Conservation (phyloP, 2,113 vertebrate genomes). For the Phylloscopus trochiloides region DNA sequence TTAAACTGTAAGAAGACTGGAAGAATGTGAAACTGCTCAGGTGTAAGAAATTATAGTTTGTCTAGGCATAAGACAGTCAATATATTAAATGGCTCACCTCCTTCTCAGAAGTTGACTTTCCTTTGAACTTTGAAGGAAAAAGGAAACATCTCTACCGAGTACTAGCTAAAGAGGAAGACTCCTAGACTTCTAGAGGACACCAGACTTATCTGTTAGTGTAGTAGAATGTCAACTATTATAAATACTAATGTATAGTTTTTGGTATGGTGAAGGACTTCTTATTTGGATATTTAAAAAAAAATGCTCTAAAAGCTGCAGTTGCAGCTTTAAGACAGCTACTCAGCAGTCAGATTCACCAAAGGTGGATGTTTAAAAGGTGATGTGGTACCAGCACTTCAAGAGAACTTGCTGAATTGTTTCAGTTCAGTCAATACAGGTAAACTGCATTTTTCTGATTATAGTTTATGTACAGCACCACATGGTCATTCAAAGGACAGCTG, state of each 20-base stretch:
- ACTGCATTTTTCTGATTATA: not conserved
- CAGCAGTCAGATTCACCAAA: not conserved
- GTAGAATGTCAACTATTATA: not conserved
- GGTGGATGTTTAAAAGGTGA: not conserved
- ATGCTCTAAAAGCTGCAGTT: not conserved
- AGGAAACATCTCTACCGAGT: not conserved
- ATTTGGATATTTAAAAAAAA: not conserved
- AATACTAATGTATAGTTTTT: not conserved
- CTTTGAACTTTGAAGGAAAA: not conserved
- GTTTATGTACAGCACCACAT: not conserved
- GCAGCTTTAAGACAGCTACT: not conserved
- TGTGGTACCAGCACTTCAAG: not conserved
- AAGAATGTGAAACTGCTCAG: not conserved
- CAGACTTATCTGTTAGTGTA: not conserved
- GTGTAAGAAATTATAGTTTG: not conserved
- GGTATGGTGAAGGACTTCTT: not conserved
- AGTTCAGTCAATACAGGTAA: not conserved
- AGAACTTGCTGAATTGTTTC: not conserved
- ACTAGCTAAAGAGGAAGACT: not conserved
- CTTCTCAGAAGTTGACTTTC: not conserved
- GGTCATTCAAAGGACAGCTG: not conserved
- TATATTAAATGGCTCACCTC: not conserved
- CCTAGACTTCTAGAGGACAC: not conserved
- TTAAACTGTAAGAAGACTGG: not conserved
- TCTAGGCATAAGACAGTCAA: not conserved